Percentiles rank a stretch among this genome's conserved stretches.
phyloP scores from a whole-genome alignment of 1,140 invertebrate species.

The Drosophila pseudoananassae region DNA sequence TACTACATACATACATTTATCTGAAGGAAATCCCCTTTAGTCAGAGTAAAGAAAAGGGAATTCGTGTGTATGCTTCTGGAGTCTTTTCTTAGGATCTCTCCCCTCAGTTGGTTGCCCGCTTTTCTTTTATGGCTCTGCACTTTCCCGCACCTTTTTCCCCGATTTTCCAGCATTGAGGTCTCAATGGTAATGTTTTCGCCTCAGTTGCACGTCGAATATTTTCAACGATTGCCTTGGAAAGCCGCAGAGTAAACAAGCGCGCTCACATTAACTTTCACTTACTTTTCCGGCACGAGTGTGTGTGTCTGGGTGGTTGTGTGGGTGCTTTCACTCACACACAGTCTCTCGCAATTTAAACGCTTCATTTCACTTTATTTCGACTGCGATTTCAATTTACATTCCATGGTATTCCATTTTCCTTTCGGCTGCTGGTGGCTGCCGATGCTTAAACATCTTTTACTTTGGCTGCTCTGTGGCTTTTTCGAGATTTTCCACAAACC shows the following conservation, averaged over 20 bases:
- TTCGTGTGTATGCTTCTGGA: constrained; percentile 6
- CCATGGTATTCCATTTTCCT: constrained; percentile 61
- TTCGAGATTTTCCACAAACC: constrained; percentile 22
- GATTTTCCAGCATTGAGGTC: constrained; percentile 26
- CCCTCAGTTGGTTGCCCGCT: constrained; percentile 21
- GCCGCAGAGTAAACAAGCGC: constrained; percentile 76
- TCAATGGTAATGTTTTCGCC: constrained; percentile 67
- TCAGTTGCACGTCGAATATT: constrained; percentile 76
- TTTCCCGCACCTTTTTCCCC: constrained; percentile 1
- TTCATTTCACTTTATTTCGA: constrained; percentile 82
- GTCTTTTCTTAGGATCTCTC: constrained; percentile 25
- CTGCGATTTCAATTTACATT: constrained; percentile 82
- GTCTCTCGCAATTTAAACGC: constrained; percentile 70
- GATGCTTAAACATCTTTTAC: constrained; percentile 49
- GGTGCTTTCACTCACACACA: constrained; percentile 22
- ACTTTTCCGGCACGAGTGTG: constrained; percentile 18
- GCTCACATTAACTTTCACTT: constrained; percentile 72
- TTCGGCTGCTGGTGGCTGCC: constrained; percentile 10
- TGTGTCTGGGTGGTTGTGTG: background rate
- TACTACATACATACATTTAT: constrained; percentile 19
- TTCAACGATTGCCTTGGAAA: constrained; percentile 59
- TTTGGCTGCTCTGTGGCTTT: constrained; percentile 52
- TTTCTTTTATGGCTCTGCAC: constrained; percentile 27
- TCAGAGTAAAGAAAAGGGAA: constrained; percentile 39
- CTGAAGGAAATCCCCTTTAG: constrained; percentile 29